Conservation (phyloP, 2,113 vertebrate species). For the Lampris megalopsis region DNA sequence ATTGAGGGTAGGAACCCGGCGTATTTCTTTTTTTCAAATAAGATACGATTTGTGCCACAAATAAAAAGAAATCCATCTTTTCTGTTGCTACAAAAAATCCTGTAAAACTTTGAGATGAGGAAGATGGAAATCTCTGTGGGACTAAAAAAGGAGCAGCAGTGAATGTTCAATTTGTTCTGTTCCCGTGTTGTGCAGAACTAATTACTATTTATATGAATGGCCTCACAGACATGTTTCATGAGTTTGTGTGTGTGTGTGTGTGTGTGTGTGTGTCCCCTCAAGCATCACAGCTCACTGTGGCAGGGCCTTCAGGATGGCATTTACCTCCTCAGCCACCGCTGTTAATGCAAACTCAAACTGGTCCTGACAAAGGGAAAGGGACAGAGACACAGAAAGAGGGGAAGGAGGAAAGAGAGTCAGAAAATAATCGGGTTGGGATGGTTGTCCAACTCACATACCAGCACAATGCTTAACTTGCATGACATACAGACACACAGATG, state of each 20-base stretch:
- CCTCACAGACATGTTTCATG: conserved; percentile 26
- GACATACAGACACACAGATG: not conserved
- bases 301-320: conserved; percentile 96
- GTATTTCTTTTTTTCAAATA: not conserved
- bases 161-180: conserved; percentile 5
- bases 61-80: not conserved
- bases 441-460: not conserved
- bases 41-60: conserved; percentile 16
- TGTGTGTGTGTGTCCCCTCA: conserved; percentile 26
- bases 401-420: not conserved
- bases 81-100: conserved; percentile 11
- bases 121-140: conserved; percentile 44
- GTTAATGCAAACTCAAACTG: conserved; percentile 98
- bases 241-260: conserved; percentile 35
- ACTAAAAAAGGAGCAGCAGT: conserved; percentile 44
- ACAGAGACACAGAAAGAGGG: not conserved
- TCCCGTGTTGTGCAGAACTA: conserved; percentile 28
- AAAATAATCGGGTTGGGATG: not conserved
- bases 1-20: not conserved
- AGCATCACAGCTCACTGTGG: conserved; percentile 85
- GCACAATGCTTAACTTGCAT: not conserved
- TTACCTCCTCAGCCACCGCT: conserved; percentile 96
- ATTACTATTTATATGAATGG: conserved; percentile 57
- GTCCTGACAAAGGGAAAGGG: conserved; percentile 81
- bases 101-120: conserved; percentile 12